Conservation (phyloP, 1,140 invertebrate species). For the Galleria mellonella region DNA sequence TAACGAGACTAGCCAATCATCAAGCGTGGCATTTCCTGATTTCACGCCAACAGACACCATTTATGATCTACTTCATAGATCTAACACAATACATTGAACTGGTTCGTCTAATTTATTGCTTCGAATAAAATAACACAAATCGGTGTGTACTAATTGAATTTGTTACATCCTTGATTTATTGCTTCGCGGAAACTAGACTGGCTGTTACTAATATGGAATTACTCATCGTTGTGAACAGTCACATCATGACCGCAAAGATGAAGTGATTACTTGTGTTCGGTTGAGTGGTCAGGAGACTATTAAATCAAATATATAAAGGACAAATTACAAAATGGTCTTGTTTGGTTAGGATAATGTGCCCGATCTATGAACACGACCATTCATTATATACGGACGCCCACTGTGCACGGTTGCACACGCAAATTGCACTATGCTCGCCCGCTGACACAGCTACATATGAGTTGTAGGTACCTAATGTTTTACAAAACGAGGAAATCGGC, state of each 20-base stretch:
- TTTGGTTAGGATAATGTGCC: conserved; percentile 4
- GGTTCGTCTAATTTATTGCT: background rate
- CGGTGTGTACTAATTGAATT: background rate
- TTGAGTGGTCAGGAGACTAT: background rate
- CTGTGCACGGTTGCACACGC: conserved; percentile 52
- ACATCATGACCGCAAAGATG: background rate
- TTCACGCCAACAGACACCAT: conserved; percentile 17
- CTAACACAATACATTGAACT: conserved; percentile 9
- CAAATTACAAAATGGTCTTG: conserved; percentile 2
- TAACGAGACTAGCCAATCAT: conserved; percentile 16
- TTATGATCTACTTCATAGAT: conserved; percentile 19
- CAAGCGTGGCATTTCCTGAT: conserved; percentile 24
- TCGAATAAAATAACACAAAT: background rate
- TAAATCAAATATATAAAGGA: conserved; percentile 9
- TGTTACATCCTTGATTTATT: background rate
- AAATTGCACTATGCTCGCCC: conserved; percentile 43
- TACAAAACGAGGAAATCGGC: conserved; percentile 35
- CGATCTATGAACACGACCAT: conserved; percentile 27
- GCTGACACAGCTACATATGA: conserved; percentile 42
- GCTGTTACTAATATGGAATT: background rate
- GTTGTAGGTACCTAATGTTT: conserved; percentile 21
- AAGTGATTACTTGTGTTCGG: background rate
- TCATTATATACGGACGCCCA: conserved; percentile 44
- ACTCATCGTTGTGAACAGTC: background rate
- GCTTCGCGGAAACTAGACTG: background rate